phyloP scores from a whole-genome alignment of 2,888 invertebrate genomes.

The Drosophila mulleri region DNA sequence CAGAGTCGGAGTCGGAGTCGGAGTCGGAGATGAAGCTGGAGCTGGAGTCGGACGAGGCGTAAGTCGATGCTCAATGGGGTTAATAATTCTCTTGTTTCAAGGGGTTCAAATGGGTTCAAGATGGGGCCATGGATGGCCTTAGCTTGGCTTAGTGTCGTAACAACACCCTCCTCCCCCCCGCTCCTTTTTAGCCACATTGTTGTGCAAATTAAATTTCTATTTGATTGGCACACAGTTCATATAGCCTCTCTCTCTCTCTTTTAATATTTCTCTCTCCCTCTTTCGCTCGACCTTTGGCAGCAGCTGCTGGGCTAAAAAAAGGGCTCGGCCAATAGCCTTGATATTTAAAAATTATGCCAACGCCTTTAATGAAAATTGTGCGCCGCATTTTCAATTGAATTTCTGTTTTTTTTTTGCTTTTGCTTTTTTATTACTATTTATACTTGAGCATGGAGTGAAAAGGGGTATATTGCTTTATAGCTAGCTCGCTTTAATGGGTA shows the following conservation, averaged over 20 bases:
- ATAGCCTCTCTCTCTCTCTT: neutral
- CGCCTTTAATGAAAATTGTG: conserved; percentile 75
- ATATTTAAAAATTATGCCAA: conserved; percentile 71
- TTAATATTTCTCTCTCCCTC: neutral
- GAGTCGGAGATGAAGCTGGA: no score
- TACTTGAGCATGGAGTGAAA: neutral
- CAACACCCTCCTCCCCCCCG: neutral
- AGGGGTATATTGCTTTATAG: neutral
- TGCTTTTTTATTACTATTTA: neutral
- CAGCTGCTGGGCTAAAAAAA: conserved; percentile 17
- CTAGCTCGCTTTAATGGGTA: neutral
- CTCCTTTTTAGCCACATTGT: conserved; percentile 51
- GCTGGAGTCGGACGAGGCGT: conserved; percentile 13
- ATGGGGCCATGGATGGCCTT: conserved; percentile 5
- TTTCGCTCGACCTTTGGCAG: neutral
- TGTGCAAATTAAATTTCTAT: conserved; percentile 77
- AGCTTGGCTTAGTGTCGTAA: neutral
- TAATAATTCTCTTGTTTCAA: conserved; percentile 72
- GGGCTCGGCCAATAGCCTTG: conserved; percentile 34
- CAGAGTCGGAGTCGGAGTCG: neutral
- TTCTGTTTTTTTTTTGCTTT: neutral
- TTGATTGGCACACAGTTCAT: conserved; percentile 61
- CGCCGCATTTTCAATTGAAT: conserved; percentile 60
- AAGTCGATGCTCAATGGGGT: conserved; percentile 52
- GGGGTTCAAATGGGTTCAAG: conserved; percentile 53